Evolutionary conservation across 2,888 invertebrate species (phyloP), one percentile per base, ranked within the genome.

Genomic region (Galeruca laticollis): DNA sequence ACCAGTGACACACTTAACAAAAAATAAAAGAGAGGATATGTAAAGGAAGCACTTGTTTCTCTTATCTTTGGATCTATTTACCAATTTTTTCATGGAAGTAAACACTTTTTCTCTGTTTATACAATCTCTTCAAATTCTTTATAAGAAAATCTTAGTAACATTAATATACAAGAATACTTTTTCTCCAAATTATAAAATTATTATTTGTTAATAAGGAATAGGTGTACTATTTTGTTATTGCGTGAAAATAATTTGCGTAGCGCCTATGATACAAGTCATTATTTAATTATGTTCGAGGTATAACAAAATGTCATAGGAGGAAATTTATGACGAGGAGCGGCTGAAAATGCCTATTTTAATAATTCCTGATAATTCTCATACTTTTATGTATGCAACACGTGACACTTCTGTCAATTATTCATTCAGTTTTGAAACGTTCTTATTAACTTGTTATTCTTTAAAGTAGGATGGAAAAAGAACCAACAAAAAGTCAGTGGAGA

Each of bases 221-320:
- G n/a, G n/a, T n/a, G n/a, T n/a, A n/a, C n/a, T n/a, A n/a, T n/a
- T 6, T 33, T 33, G 4, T 37, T 10, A 11, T 37, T 13, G 9
- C 37, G 37, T 9, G 6, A 37, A 37, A 37, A 10, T 6, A 37
- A 2, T 37, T 6, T 43, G 5, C 3, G n/a, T 2, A 10, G 2
- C 43, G 43, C 43, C 43, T 43, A 43, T 43, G 43, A 37, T 37
- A 37, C 2, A 37, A 15, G 2, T n/a, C n/a, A 43, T 21, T 51
- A 51, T 51, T 21, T n/a, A 5, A 21, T 51, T 20, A 20, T 21
- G 10, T 51, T 21, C 2, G 20, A 21, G 21, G 51, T 10, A 13
- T 20, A 51, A 51, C 51, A 10, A 51, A 43, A 51, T 21, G 51
- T 51, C 51, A 52, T 26, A n/a, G 13, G 20, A 52, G 52, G 5